Percentiles rank a stretch among this genome's conserved stretches.
phyloP scores from a whole-genome alignment of 1,140 invertebrate genomes.

The Sipha flava region DNA sequence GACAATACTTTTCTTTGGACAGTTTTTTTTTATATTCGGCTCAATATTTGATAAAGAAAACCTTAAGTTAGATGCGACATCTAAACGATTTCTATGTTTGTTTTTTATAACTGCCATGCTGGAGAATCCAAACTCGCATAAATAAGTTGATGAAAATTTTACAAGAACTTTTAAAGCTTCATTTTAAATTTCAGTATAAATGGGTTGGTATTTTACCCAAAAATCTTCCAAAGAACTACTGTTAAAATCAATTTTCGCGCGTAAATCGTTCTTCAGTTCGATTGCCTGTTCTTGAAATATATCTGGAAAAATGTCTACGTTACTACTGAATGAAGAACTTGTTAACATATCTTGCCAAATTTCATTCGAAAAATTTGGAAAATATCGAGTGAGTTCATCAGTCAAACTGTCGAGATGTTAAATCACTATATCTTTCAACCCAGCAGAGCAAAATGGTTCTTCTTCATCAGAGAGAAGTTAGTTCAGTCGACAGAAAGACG shows the following conservation, averaged over 20 bases:
- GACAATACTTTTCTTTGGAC: background rate
- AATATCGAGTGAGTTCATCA: background rate
- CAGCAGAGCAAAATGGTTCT: too few relatives aligned
- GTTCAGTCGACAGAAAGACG: too few relatives aligned
- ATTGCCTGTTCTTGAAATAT: background rate
- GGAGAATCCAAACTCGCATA: slow-evolving; percentile 36
- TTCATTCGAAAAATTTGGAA: slow-evolving; percentile 23
- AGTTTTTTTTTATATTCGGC: background rate
- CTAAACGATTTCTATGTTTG: background rate
- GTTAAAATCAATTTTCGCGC: slow-evolving; percentile 7
- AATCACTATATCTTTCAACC: background rate
- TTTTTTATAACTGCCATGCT: slow-evolving; percentile 34
- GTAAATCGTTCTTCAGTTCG: background rate
- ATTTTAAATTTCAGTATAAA: slow-evolving; percentile 24
- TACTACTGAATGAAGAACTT: slow-evolving; percentile 9
- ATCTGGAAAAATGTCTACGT: slow-evolving; percentile 1
- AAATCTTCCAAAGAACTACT: slow-evolving; percentile 17
- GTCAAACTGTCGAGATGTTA: background rate
- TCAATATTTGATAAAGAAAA: background rate
- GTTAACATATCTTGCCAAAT: slow-evolving; percentile 21
- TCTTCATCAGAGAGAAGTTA: too few relatives aligned
- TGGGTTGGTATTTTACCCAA: slow-evolving; percentile 22
- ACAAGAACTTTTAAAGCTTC: slow-evolving; percentile 28
- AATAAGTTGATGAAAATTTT: slow-evolving; percentile 35
- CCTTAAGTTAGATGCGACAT: background rate